Evolutionary conservation across 2,888 invertebrate species (phyloP), one percentile per base, ranked within the genome.

Genomic region (Cryptocephalus primarius): DNA sequence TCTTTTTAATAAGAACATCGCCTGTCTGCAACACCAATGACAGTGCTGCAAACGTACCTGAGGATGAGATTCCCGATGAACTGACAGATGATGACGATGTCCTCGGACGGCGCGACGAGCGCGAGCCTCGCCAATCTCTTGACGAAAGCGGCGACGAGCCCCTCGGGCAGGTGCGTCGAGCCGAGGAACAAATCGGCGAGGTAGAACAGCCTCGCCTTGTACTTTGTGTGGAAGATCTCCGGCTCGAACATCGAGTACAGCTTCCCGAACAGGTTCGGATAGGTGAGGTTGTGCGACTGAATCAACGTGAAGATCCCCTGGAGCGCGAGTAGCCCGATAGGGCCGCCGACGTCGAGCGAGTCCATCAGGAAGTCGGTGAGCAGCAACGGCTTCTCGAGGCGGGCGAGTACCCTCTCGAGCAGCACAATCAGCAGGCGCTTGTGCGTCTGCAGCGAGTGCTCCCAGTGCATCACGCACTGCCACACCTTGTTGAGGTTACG

Each of bases 161-260:
- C 81, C 61, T 91, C 89, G 0, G 96, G 92, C 51, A 97, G 73
- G 73, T 96, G 93, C 82, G 91, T 89, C 40, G 96, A 97, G 49
- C 88, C 86, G 22, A 97, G 76, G 70, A 97, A 96, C 51, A 92
- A 76, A 65, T 96, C 90, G 0, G 90, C 79, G 48, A 96, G 76
- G 60, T 88, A 87, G 70, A 95, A 85, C 47, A 97, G 82, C 40
- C 93, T 78, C 1, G 87, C 82, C 67, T 90, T 88, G 71, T 89
- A 92, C 60, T 90, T 87, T 9, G 88, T 90, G 61, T 88, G 86
- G 68, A 96, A 90, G 60, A 96, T 84, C 60, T 87, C 85, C 0
- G 92, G 88, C 62, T 89, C 86, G 63, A 94, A 87, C 82, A 97
- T 84, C 13, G 86, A 85, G 73, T 97, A 97, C n/a, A 97, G 75